These are phyloP conservation scores for Nomada flava DNA, from an alignment of 2,888 invertebrate species.

Conservation along the genomic window DNA sequence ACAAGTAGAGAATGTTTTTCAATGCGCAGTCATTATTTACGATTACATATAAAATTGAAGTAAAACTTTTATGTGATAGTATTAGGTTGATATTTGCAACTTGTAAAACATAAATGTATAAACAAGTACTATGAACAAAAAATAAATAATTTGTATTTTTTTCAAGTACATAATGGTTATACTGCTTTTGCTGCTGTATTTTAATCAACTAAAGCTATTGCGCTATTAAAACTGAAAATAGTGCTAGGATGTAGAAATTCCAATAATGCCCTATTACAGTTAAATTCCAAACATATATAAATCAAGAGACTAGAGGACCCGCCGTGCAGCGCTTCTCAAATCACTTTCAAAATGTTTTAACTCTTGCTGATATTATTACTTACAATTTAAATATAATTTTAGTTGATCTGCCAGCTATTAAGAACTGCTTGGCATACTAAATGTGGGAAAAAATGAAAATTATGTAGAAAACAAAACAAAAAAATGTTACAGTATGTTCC, in stretches of 20 bases:
- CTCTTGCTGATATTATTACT: not conserved
- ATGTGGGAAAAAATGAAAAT: not conserved
- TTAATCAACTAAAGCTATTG: not conserved
- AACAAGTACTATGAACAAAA: slow-evolving; percentile 23
- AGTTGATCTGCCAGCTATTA: not conserved
- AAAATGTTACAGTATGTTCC: not conserved
- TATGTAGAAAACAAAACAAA: not conserved
- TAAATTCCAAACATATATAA: slow-evolving; percentile 68
- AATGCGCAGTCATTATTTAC: not conserved
- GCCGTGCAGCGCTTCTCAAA: slow-evolving; percentile 62
- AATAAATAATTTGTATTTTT: slow-evolving; percentile 52
- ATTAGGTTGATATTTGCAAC: slow-evolving; percentile 39
- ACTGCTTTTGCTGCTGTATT: not conserved
- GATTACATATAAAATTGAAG: not conserved
- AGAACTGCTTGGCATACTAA: not conserved
- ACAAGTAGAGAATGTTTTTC: not conserved
- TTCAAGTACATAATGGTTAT: not conserved
- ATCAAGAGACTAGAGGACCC: slow-evolving; percentile 57
- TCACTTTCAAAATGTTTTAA: slow-evolving; percentile 27
- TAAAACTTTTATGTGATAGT: slow-evolving; percentile 26
- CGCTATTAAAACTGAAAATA: not conserved
- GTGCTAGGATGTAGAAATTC: not conserved
- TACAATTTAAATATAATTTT: not conserved
- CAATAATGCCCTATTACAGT: slow-evolving; percentile 61
- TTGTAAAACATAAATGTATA: slow-evolving; percentile 9